Evolutionary conservation across 2,113 vertebrate genomes (phyloP).

Genomic region (Arvicanthis niloticus): DNA sequence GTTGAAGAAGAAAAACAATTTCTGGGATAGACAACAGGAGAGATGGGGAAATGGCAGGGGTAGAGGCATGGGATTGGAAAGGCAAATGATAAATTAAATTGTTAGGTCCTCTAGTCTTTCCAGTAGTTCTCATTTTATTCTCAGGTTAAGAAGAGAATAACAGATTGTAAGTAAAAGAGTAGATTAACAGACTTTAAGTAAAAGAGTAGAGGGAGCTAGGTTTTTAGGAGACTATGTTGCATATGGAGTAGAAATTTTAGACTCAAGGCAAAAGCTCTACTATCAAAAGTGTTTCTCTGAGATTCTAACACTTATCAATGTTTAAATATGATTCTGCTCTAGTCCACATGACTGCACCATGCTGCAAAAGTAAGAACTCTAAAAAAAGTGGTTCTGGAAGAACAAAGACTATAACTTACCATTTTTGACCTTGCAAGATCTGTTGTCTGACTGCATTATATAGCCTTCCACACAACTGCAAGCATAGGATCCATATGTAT

Average conservation of each 20-base stretch:
- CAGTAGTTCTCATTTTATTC: not conserved
- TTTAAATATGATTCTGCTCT: not conserved
- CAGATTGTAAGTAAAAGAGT: not conserved
- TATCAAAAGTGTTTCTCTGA: not conserved
- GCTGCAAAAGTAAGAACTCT: not conserved
- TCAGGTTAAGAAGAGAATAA: not conserved
- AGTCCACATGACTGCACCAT: not conserved
- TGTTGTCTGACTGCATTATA: slow-evolving; percentile 93
- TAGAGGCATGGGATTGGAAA: not conserved
- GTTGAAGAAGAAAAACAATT: not conserved
- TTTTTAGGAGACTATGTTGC: not conserved
- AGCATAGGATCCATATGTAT: slow-evolving; percentile 94
- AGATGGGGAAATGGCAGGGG: not conserved
- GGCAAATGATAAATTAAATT: not conserved
- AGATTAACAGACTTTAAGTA: not conserved
- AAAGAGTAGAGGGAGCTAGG: not conserved
- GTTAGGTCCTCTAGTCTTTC: not conserved
- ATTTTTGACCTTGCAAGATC: slow-evolving; percentile 95
- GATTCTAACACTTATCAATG: not conserved
- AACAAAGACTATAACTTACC: slow-evolving; percentile 88
- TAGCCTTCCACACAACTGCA: slow-evolving; percentile 97
- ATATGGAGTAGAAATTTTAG: not conserved
- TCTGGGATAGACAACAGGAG: not conserved
- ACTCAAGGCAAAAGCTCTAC: not conserved
- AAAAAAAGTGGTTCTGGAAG: slow-evolving; percentile 28